Evolutionary conservation across 2,888 invertebrate species (phyloP).

Genomic region (Caenorhabditis sp.): DNA sequence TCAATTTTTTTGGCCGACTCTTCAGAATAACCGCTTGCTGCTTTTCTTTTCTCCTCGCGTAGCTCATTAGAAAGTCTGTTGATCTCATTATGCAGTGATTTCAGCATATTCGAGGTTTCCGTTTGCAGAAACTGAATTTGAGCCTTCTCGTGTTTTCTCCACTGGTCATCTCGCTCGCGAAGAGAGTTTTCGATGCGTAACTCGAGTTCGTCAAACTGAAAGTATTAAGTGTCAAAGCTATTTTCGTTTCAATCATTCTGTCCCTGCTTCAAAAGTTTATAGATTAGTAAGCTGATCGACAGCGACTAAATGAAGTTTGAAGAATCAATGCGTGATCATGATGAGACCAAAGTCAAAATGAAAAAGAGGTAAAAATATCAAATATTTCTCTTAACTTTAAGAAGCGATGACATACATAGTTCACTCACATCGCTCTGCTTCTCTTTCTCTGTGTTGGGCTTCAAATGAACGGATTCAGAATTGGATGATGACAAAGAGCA

Average conservation of each 20-base stretch:
- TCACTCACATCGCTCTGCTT: constrained; percentile 22
- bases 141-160: constrained; percentile 65
- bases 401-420: too few species aligned
- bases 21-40: constrained; percentile 23
- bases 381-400: too few species aligned
- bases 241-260: too few species aligned
- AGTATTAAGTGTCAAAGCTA: not conserved
- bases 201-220: constrained; percentile 60
- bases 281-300: too few species aligned
- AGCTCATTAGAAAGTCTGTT: constrained; percentile 66
- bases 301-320: too few species aligned
- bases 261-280: too few species aligned
- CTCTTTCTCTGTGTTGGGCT: constrained; percentile 10
- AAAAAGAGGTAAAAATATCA: too few species aligned
- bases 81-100: constrained; percentile 69
- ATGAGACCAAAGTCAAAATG: too few species aligned
- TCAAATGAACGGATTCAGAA: constrained; percentile 21
- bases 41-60: constrained; percentile 62
- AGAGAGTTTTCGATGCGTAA: constrained; percentile 49
- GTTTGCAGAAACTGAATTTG: constrained; percentile 72
- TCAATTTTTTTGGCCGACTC: constrained; percentile 51
- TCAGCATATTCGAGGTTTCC: constrained; percentile 68
- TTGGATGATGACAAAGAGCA: constrained; percentile 30
- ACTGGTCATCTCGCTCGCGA: constrained; percentile 65
- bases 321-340: too few species aligned